Evolutionary conservation across 2,797 vertebrate species (phyloP).

Genomic region (Microhierax caerulescens): DNA sequence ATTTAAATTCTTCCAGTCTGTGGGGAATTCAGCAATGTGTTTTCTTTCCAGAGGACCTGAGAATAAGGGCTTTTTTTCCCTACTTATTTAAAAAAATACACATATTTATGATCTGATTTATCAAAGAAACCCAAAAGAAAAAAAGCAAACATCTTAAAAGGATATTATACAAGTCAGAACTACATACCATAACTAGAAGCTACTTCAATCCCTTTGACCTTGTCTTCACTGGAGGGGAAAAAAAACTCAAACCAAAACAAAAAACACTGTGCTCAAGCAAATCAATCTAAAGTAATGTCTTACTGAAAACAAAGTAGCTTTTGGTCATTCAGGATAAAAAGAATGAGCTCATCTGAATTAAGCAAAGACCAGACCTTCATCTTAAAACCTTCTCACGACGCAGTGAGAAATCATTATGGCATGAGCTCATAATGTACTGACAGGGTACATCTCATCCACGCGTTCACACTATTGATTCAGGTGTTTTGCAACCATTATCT

Average conservation of each 20-base stretch:
- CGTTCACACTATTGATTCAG: not conserved
- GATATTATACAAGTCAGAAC: not conserved
- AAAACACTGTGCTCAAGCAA: not conserved
- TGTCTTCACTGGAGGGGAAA: not conserved
- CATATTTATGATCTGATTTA: not conserved
- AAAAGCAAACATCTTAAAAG: not conserved
- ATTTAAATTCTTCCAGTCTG: not conserved
- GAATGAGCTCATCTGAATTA: not conserved
- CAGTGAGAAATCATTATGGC: not conserved
- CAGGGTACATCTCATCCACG: not conserved
- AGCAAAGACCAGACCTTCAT: not conserved
- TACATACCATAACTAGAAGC: not conserved
- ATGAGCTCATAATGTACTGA: fast-evolving
- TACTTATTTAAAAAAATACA: not conserved
- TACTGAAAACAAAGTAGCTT: not conserved
- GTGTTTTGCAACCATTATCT: not conserved
- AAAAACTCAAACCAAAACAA: not conserved
- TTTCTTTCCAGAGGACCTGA: not conserved
- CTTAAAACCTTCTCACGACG: not conserved
- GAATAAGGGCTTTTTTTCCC: not conserved
- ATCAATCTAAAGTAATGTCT: not conserved
- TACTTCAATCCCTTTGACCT: not conserved
- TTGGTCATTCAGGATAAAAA: not conserved
- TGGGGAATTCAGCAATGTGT: not conserved
- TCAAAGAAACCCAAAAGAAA: not conserved